Evolutionary conservation across 2,888 invertebrate species (phyloP), one percentile per base, ranked within the genome.

Genomic region (Diadromus collaris): DNA sequence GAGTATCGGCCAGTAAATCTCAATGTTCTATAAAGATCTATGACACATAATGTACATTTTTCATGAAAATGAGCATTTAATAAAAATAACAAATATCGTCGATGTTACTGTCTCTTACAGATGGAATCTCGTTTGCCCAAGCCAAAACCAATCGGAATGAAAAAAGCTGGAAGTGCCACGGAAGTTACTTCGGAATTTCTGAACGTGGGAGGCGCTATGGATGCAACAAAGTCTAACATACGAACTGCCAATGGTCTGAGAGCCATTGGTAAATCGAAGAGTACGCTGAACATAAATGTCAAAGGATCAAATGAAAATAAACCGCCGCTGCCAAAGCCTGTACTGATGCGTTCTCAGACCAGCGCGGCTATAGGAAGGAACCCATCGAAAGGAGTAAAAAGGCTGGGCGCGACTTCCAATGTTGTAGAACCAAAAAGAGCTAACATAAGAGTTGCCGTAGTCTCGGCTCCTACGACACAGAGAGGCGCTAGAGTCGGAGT

Each of bases 81-180:
- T 10, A 48, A 21, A 21, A 48, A 21, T 21, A 44, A 1, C 16
- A 9, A 46, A 16, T 16, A 41, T 38, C 46, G 63, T 68, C 16
- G n/a, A 13, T 7, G 54, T 19, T n/a, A 41, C 70, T 38, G 16
- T 63, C 5, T 69, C 80, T 83, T 69, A 6, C 67, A 87, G 89
- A 93, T 93, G 93, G 92, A 92, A 83, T 93, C 93, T 6, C 91
- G 91, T 34, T 86, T 92, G 76, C 92, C 92, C n/a, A 92, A 92
- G 65, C 85, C 87, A 72, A 84, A 82, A 81, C 2, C 41, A 21
- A 16, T 70, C 29, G 19, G 73, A 71, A 6, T 82, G 79, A 60
- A 80, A 76, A 84, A 85, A 79, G 21, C 81, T 29, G 19, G 88
- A 86, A 19, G 88, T 88, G 5, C 74, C 6, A 19, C 27, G 0